A percentile compares a stretch with the other conserved stretches of the same genome.
Conservation (phyloP, 2,113 vertebrate species). For the Dendropsophus ebraccatus region DNA sequence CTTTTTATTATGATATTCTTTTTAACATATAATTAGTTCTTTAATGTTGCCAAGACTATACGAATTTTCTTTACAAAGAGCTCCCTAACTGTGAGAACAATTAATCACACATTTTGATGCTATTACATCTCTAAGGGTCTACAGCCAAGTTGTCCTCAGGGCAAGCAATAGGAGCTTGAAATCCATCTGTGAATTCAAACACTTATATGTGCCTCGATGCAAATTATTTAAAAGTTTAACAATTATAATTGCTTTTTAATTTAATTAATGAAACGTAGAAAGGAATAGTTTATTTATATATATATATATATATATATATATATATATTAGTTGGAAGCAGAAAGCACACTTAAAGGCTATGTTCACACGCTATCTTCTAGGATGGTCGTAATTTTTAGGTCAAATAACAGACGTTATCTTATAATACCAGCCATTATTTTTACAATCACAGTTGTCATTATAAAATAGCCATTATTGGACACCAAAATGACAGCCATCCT, state of each 20-base stretch:
- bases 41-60: slow-evolving; percentile 20
- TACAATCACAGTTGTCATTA: too few relatives aligned
- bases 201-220: slow-evolving; percentile 24
- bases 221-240: slow-evolving; percentile 42
- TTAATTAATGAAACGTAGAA: slow-evolving; percentile 51
- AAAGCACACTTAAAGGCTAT: background rate
- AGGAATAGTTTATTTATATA: too few relatives aligned
- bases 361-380: background rate
- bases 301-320: too few relatives aligned
- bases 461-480: too few relatives aligned
- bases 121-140: slow-evolving; percentile 50
- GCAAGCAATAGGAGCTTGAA: slow-evolving; percentile 42
- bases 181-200: slow-evolving; percentile 51
- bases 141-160: slow-evolving; percentile 40
- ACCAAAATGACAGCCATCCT: too few relatives aligned
- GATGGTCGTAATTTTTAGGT: too few relatives aligned
- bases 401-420: too few relatives aligned
- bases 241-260: slow-evolving; percentile 52
- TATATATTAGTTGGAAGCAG: background rate
- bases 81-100: slow-evolving; percentile 46
- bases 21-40: slow-evolving; percentile 12
- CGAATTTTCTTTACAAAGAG: background rate
- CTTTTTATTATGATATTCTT: slow-evolving; percentile 31
- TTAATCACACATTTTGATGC: slow-evolving; percentile 54
- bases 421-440: too few relatives aligned